Evolutionary conservation across 2,797 vertebrate genomes (phyloP), one percentile per base, ranked within the genome.

Genomic region (Florisuga fusca): DNA sequence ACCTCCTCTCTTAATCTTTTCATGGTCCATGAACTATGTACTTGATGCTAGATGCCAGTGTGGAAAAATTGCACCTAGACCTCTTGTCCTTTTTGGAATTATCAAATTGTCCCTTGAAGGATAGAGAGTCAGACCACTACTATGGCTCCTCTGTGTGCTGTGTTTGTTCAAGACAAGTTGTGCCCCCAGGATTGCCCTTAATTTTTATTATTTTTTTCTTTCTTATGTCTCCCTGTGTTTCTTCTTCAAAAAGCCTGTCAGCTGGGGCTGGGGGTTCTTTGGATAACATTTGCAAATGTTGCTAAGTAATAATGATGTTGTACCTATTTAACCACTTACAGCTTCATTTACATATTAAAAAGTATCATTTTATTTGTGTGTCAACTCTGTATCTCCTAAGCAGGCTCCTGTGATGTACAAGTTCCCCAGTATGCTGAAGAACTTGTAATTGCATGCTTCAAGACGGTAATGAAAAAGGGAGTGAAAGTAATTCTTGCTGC

Each of bases 401-500:
- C 18, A 59, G 43, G 22, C 66, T 81, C 20, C 48, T 59, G 61
- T 16, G 67, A 41, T 19, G 18, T 26, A 27, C 20, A 63, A 59
- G 34, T 66, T 89, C 31, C 34, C 27, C 72, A 63, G 0, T 0
- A 15, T 10, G 58, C 66, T 1, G 4, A 15, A 22, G 46, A 23
- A 48, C 22, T 46, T 48, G 20, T 10, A 48, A 38, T 66, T 43
- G 38, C 4, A 13, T 79, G 14, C 59, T 74, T 85, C 27, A 71
- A 73, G 59, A 50, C 38, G 63, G 36, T 50, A 38, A 69, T 87
- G 61, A 80, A 83, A 75, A 55, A 66, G 22, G 55, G 55, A 91
- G 78, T 54, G 87, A 79, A 94, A 91, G 59, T 51, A 34, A 23
- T 79, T 71, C 38, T 71, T 87, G 89, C 76, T 92, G 63, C 59